A percentile compares a stretch with the other conserved stretches of the same genome.
phyloP scores from a whole-genome alignment of 2,888 invertebrate species.

The Cataglyphis rosenhaueri region DNA sequence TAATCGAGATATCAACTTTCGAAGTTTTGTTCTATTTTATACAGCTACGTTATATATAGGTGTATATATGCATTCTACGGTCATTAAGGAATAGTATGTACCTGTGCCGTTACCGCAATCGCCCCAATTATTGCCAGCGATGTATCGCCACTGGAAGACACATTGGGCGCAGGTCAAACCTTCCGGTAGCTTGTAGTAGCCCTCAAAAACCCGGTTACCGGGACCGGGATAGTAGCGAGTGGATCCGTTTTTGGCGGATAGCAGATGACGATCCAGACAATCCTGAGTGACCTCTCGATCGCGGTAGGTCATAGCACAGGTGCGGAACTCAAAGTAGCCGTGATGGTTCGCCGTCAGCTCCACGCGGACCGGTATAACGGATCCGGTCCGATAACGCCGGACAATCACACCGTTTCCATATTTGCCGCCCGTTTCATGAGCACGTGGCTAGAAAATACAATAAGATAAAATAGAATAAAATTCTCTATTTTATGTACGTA shows the following conservation, averaged over 20 bases:
- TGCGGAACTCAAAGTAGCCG: slow-evolving; percentile 94
- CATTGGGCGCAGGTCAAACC: slow-evolving; percentile 92
- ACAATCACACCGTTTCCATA: slow-evolving; percentile 94
- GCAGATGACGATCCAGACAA: slow-evolving; percentile 91
- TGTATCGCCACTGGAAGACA: slow-evolving; percentile 95
- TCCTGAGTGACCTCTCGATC: slow-evolving; percentile 90
- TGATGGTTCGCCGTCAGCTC: slow-evolving; percentile 95
- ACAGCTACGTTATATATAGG: neutral
- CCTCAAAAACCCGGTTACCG: slow-evolving; percentile 93
- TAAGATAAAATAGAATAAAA: neutral
- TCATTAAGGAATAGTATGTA: slow-evolving; percentile 56
- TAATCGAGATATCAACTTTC: neutral
- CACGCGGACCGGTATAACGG: slow-evolving; percentile 90
- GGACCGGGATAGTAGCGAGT: slow-evolving; percentile 91
- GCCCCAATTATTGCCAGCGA: slow-evolving; percentile 89
- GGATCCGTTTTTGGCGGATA: slow-evolving; percentile 87
- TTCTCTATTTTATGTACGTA: neutral
- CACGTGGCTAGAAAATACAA: slow-evolving; percentile 87
- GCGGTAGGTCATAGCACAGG: slow-evolving; percentile 89
- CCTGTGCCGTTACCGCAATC: slow-evolving; percentile 84
- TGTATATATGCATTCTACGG: neutral
- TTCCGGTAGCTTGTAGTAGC: slow-evolving; percentile 88
- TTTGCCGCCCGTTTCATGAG: slow-evolving; percentile 93
- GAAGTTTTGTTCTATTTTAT: neutral
- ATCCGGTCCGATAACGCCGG: slow-evolving; percentile 90